Conservation (phyloP, 2,113 vertebrate species). For the Smithornis capensis region DNA sequence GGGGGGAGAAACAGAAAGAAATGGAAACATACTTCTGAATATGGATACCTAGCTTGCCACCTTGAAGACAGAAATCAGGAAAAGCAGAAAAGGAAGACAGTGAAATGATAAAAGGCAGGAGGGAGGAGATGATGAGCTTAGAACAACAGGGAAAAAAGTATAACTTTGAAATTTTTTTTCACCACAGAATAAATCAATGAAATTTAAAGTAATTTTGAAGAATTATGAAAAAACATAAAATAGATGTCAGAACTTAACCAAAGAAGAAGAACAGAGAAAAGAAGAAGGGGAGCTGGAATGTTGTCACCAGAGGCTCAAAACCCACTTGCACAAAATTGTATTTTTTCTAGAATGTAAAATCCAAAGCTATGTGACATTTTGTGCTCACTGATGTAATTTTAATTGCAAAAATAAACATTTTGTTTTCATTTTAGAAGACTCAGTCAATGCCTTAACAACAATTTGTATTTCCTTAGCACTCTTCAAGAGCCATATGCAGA, state of each 20-base stretch:
- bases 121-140: background rate
- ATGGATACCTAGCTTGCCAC: background rate
- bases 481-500: background rate
- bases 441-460: background rate
- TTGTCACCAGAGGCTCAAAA: background rate
- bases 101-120: background rate
- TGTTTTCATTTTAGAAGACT: background rate
- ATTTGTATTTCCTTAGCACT: background rate
- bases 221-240: background rate
- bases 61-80: background rate
- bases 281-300: background rate
- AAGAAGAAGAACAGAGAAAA: background rate
- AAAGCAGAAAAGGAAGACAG: background rate
- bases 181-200: background rate
- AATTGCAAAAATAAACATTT: background rate
- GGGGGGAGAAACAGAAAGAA: background rate
- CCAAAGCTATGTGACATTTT: background rate
- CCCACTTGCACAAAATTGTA: background rate
- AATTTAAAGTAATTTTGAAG: background rate
- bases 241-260: background rate
- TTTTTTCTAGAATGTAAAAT: background rate
- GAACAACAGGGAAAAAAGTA: background rate
- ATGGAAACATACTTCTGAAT: background rate
- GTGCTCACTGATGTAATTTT: background rate
- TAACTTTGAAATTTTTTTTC: background rate